These are phyloP conservation scores for Allacma fusca DNA, from an alignment of 2,888 invertebrate genomes.

Conservation along the genomic window DNA sequence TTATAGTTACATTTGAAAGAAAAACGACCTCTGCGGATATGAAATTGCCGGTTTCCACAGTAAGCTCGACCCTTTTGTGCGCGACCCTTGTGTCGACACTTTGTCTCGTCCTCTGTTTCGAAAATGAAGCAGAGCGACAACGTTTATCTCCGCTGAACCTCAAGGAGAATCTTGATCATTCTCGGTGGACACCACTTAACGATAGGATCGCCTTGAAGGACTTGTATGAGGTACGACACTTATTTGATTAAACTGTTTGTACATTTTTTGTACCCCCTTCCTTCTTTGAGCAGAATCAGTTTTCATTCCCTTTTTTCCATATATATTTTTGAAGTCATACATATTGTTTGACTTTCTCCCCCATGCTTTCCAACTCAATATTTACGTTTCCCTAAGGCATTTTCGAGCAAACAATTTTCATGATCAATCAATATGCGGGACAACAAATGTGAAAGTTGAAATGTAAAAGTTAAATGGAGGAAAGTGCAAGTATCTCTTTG, in stretches of 20 bases:
- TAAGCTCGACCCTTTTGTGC: slow-evolving; percentile 30
- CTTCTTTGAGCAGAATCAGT: not conserved
- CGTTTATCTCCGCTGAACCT: slow-evolving; percentile 12
- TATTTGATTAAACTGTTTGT: slow-evolving; percentile 16
- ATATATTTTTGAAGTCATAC: no score
- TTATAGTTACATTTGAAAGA: slow-evolving; percentile 7
- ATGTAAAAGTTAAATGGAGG: no score
- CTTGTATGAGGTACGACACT: slow-evolving; percentile 53
- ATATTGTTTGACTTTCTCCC: no score
- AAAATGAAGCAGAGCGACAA: slow-evolving; percentile 39
- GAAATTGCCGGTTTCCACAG: slow-evolving; percentile 26
- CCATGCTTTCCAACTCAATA: no score
- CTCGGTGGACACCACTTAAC: slow-evolving; percentile 43
- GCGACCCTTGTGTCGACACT: slow-evolving; percentile 37
- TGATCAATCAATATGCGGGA: no score
- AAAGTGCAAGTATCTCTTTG: not conserved
- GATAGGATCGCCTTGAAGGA: slow-evolving; percentile 54
- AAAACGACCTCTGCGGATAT: slow-evolving; percentile 19
- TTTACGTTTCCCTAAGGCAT: no score
- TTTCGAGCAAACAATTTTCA: no score
- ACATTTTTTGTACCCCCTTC: not conserved
- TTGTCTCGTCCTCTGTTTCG: slow-evolving; percentile 43
- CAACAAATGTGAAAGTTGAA: no score
- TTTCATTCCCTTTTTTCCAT: slow-evolving; percentile 21
- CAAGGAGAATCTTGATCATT: slow-evolving; percentile 34